Percentiles rank a stretch among this genome's conserved stretches.
These are phyloP conservation scores for Eristalinus aeneus DNA, from an alignment of 2,888 invertebrate species.

Conservation along the genomic window DNA sequence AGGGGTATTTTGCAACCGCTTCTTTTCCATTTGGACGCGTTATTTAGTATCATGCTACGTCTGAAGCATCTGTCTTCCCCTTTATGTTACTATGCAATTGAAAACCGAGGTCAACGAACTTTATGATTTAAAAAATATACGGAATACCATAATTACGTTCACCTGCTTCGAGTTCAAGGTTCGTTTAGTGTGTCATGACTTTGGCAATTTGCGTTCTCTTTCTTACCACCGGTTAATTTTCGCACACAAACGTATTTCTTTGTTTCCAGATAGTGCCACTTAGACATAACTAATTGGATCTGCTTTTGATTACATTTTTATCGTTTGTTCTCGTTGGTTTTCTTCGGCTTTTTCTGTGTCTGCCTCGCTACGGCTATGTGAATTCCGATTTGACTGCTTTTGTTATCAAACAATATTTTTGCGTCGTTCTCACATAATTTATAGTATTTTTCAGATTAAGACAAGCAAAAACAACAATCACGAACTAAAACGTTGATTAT, in stretches of 20 bases:
- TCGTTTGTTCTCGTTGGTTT: background rate
- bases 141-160: background rate
- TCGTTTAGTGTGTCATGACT: background rate
- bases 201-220: background rate
- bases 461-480: background rate
- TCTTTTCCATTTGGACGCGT: background rate
- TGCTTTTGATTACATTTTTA: slow-evolving; percentile 1
- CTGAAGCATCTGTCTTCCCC: background rate
- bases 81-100: background rate
- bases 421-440: slow-evolving; percentile 23
- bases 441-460: slow-evolving; percentile 19
- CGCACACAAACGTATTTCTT: background rate
- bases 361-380: slow-evolving; percentile 1
- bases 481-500: background rate
- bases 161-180: slow-evolving; percentile 1
- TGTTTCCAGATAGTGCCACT: slow-evolving; percentile 1
- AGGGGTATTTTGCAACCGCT: background rate
- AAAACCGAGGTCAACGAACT: slow-evolving; percentile 15
- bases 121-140: background rate
- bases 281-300: slow-evolving; percentile 19
- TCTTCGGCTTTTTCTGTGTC: background rate
- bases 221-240: background rate
- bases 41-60: background rate
- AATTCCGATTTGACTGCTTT: background rate
- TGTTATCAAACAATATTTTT: slow-evolving; percentile 10